A percentile compares a stretch with the other conserved stretches of the same genome.
Evolutionary conservation across 2,113 vertebrate species (phyloP).

Genomic region (Calonectris borealis): DNA sequence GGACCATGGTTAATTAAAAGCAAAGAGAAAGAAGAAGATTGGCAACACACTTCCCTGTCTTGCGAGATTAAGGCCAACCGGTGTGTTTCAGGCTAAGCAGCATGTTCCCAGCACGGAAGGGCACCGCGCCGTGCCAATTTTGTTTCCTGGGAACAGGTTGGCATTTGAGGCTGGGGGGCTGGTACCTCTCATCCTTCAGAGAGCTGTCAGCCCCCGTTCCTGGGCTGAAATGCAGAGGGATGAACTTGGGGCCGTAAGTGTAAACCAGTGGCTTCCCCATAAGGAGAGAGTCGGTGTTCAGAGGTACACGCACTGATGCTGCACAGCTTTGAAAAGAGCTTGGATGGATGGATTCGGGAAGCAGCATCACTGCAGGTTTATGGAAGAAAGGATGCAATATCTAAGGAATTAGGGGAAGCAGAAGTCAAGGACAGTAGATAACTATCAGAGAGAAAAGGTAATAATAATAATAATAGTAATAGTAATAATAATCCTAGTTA

Average conservation of each 20-base stretch:
- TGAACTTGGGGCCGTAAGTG: not conserved
- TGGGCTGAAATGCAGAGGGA: not conserved
- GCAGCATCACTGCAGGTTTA: not conserved
- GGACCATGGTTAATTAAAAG: slow-evolving; percentile 42
- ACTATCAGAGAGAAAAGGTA: not conserved
- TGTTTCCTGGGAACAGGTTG: not conserved
- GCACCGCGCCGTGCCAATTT: rapidly evolving
- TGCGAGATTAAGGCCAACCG: not conserved
- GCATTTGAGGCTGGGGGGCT: not conserved
- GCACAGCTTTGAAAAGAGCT: not conserved
- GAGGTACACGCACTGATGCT: not conserved
- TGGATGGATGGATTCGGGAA: not conserved
- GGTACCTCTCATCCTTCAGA: not conserved
- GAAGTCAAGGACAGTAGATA: not conserved
- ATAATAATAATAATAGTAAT: not conserved
- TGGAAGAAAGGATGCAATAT: not conserved
- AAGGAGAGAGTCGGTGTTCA: not conserved
- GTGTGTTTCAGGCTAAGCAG: not conserved
- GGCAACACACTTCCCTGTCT: not conserved
- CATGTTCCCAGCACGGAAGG: not conserved
- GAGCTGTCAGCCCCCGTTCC: not conserved
- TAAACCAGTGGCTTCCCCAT: rapidly evolving
- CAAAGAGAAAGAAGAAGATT: slow-evolving; percentile 16
- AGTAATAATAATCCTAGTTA: not conserved
- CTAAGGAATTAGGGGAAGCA: not conserved